Evolutionary conservation across 2,797 vertebrate genomes (phyloP), one percentile per base, ranked within the genome.

Genomic region (Delichon dasypus): DNA sequence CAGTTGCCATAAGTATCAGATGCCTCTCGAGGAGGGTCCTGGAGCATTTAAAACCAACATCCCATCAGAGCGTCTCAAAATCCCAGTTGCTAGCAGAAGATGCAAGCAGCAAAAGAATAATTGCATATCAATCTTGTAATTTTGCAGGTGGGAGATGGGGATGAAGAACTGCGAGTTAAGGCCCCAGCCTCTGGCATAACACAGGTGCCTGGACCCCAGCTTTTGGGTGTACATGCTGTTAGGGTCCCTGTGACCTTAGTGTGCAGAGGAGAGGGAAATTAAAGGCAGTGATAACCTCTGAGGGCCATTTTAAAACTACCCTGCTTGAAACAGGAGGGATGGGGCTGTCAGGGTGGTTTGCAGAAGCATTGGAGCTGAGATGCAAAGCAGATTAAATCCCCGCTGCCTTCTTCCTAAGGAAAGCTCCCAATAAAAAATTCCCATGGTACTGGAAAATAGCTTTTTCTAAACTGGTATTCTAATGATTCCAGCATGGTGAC

Each of bases 151-250:
- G 55, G 60, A 55, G 50, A 16, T 75, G 55, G 25, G 19, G 61
- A 30, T 0, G 0, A 61, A 88, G 47, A 58, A 8, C 22, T 57
- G 26, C 0, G 0, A 32, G 25, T 44, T 36, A 45, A 58, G 20
- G 60, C 44, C 7, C 1, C 7, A 11, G n/a, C 5, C 40, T 79
- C 14, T 53, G 32, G 29, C 3, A 1, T 25, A 10, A 64, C 1
- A 2, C 2, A 27, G 34, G 15, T 71, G 5, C 30, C 21, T 27
- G 50, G 21, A 36, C 8, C 15, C 61, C 27, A n/a, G 0, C 20
- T 57, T 45, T 2, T 7, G 12, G 9, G 8, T 25, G 51, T 44
- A 1, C 0, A 1, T 50, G 44, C 26, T 44, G 3, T 10, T 57
- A 32, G 74, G 30, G 11, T 4, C 16, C 34, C 13, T 0, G 22